A percentile compares a stretch with the other conserved stretches of the same genome.
phyloP scores from a whole-genome alignment of 2,113 vertebrate species.

The Nyctereutes procyonoides region DNA sequence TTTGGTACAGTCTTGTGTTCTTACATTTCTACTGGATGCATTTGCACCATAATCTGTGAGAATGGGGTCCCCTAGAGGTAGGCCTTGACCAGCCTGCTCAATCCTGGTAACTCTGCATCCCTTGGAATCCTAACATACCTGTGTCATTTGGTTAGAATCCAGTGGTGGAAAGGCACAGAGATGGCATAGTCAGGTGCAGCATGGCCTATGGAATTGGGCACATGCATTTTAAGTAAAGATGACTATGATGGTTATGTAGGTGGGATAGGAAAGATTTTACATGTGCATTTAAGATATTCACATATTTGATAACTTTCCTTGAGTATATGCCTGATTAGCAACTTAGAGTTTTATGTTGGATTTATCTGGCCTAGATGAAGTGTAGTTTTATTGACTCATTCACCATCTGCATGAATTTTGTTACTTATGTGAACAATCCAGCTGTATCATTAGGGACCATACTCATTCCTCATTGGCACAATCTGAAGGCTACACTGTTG shows the following conservation, averaged over 20 bases:
- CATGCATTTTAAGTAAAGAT: neutral
- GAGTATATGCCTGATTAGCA: neutral
- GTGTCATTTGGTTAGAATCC: neutral
- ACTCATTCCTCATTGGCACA: conserved; percentile 48
- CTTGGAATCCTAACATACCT: neutral
- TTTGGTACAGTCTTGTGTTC: neutral
- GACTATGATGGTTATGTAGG: neutral
- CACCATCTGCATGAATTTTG: neutral
- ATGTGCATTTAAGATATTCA: neutral
- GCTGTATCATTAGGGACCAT: neutral
- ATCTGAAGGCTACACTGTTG: neutral
- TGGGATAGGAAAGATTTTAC: neutral
- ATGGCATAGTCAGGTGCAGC: neutral
- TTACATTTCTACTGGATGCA: neutral
- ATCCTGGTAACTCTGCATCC: neutral
- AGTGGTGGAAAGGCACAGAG: neutral
- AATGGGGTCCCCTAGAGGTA: neutral
- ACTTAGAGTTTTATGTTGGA: conserved; percentile 2
- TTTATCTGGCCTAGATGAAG: conserved; percentile 36
- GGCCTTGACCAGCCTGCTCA: neutral
- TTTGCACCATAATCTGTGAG: neutral
- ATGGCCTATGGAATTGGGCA: neutral
- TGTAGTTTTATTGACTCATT: conserved; percentile 1
- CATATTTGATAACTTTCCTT: neutral
- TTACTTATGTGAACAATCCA: neutral